These are phyloP conservation scores for Muntiacus reevesi DNA, from an alignment of 2,113 vertebrate genomes.

Conservation along the genomic window DNA sequence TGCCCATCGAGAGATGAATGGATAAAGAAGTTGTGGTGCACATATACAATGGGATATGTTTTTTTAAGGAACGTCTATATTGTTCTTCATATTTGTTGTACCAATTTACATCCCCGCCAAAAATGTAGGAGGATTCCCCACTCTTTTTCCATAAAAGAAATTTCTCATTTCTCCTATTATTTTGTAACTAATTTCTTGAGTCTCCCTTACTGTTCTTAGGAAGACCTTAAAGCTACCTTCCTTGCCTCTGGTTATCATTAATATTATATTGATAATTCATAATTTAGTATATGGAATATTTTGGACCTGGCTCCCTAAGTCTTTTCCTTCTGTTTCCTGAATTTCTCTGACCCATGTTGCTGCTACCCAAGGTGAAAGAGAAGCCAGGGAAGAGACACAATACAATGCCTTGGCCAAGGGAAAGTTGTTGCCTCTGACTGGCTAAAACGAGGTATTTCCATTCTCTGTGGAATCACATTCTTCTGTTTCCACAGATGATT, in stretches of 20 bases:
- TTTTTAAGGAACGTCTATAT: background rate
- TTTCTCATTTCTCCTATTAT: background rate
- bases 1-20: background rate
- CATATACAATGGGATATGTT: background rate
- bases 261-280: background rate
- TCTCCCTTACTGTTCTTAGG: background rate
- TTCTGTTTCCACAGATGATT: background rate
- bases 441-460: background rate
- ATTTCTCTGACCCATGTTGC: background rate
- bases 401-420: background rate
- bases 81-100: background rate
- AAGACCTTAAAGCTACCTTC: background rate
- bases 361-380: background rate
- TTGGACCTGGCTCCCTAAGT: background rate
- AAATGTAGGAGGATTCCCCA: background rate
- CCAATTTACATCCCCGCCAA: background rate
- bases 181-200: background rate
- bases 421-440: background rate
- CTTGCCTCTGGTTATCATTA: background rate
- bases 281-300: background rate
- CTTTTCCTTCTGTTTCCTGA: background rate
- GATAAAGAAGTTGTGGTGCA: background rate
- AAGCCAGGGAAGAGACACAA: background rate
- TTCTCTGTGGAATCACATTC: background rate
- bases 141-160: background rate